These are phyloP conservation scores for Mixornis gularis DNA, from an alignment of 2,113 vertebrate genomes.

Conservation along the genomic window DNA sequence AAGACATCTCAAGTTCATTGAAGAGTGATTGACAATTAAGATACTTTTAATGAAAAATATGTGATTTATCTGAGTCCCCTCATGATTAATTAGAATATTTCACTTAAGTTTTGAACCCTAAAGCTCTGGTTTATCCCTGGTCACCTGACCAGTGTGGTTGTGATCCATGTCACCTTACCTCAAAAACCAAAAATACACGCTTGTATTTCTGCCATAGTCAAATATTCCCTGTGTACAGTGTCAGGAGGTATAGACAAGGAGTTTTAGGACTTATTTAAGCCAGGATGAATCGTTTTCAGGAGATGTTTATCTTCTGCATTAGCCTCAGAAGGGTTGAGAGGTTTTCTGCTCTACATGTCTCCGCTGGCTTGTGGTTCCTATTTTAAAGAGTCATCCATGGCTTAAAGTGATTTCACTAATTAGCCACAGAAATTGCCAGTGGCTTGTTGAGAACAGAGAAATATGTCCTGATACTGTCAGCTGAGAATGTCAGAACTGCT, in stretches of 20 bases:
- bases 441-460: not conserved
- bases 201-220: no score
- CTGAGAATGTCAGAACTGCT: not conserved
- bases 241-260: not conserved
- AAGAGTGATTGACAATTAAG: not conserved
- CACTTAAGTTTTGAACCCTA: not conserved
- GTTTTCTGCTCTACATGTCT: not conserved
- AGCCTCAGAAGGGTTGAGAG: rapidly evolving
- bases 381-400: not conserved
- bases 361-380: not conserved
- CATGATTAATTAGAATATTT: not conserved
- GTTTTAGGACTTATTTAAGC: not conserved
- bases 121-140: not conserved
- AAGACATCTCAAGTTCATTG: not conserved
- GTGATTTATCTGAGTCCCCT: not conserved
- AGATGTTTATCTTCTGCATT: not conserved
- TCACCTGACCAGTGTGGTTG: not conserved
- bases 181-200: not conserved
- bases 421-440: not conserved
- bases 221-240: not conserved
- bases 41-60: not conserved
- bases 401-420: not conserved
- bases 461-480: not conserved
- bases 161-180: not conserved
- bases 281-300: not conserved